phyloP scores from a whole-genome alignment of 2,113 vertebrate genomes.

The Montifringilla adamsi region DNA sequence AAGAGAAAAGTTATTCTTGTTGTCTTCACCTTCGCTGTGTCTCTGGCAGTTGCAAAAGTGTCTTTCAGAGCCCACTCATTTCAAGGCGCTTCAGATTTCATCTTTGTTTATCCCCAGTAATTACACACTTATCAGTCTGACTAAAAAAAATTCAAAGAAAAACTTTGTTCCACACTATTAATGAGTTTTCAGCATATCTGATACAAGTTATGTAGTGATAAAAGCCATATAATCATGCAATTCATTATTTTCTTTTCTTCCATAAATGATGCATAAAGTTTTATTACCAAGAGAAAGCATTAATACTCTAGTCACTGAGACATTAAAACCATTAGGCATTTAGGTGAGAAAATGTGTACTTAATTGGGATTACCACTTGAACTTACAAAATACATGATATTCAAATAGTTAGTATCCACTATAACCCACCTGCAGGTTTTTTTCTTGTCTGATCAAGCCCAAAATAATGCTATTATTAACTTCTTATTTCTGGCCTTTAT shows the following conservation, averaged over 20 bases:
- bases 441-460: neutral
- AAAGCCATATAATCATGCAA: neutral
- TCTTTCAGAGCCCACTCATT: neutral
- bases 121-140: neutral
- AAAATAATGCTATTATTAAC: neutral
- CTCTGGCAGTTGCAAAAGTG: neutral
- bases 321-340: neutral
- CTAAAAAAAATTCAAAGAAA: neutral
- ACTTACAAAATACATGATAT: neutral
- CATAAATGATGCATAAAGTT: neutral
- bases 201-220: neutral
- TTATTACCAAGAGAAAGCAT: neutral
- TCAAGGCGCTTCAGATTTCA: neutral
- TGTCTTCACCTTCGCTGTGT: accelerated
- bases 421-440: neutral
- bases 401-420: neutral
- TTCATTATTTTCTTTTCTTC: neutral
- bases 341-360: neutral
- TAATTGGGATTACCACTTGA: neutral
- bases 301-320: neutral
- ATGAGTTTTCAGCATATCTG: neutral
- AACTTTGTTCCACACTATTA: neutral
- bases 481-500: neutral
- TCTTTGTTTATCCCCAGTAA: neutral
- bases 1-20: neutral